Evolutionary conservation across 2,797 vertebrate species (phyloP), one percentile per base, ranked within the genome.

Genomic region (Gymnodraco acuticeps): DNA sequence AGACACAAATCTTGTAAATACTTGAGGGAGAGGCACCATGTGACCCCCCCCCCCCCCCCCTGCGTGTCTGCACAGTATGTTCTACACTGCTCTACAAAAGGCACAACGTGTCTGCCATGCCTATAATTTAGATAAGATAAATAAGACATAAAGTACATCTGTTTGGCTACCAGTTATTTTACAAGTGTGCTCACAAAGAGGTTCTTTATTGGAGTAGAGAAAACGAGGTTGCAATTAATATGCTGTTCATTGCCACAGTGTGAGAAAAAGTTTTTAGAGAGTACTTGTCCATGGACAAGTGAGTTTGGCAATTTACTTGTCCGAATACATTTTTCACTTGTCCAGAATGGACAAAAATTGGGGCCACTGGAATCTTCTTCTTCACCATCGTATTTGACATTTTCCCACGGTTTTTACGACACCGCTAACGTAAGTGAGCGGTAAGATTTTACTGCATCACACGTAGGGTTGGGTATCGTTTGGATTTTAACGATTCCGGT

Each of bases 11-110:
- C 65, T 52, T 66, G 8, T 50, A n/a, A 65, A 66, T 62, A 9
- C 15, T 59, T 33, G 2, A 16, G 33, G 54, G 64, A 76, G 20
- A 48, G 2, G 13, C 65, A 48, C 2, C 23, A 16, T 14, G 23
- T 10, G 31, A n/a, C 42, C 52, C 48, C 38, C 15, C n/a, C 3
- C 23, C 23, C 23, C 23, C 27, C 27, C 27, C 33, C 6, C 3
- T 2, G n/a, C 55, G 45, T 45, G 13, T 63, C 20, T 58, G 20
- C 10, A n/a, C 4, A 33, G 1, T 31, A 38, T 70, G 17, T 42
- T 76, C 52, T 70, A 73, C 63, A 45, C 31, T n/a, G 65, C 41
- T n/a, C 33, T 41, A 51, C 45, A 51, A 60, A 77, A 75, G 45
- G 17, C 52, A 54, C 23, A 41, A 17, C 10, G n/a, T 50, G 47